These are phyloP conservation scores for Ophthalmolycus amberensis DNA, from an alignment of 2,113 vertebrate genomes.

Conservation along the genomic window DNA sequence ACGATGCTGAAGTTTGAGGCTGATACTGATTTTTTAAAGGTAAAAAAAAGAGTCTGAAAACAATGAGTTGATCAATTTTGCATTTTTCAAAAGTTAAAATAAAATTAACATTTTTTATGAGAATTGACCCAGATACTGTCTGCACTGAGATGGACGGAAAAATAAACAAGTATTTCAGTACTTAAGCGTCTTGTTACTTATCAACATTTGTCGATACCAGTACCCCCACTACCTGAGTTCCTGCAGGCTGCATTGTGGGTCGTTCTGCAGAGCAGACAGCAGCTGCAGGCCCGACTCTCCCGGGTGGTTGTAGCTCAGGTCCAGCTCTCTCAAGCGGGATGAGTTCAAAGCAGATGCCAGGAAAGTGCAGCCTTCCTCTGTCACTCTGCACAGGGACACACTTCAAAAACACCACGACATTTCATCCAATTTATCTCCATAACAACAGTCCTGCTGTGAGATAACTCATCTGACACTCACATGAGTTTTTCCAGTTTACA, in stretches of 20 bases:
- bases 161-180: neutral
- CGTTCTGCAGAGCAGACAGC: constrained; percentile 52
- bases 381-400: constrained; percentile 68
- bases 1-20: too few species aligned
- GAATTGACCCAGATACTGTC: neutral
- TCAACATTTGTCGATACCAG: too few species aligned
- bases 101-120: neutral
- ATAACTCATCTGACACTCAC: constrained; percentile 52
- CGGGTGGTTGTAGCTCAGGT: constrained; percentile 76
- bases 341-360: constrained; percentile 66
- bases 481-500: constrained; percentile 67
- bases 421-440: constrained; percentile 3
- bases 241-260: constrained; percentile 67
- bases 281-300: constrained; percentile 57
- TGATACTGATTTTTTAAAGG: too few species aligned
- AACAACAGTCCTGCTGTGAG: neutral
- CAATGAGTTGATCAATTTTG: neutral
- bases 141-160: neutral
- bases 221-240: constrained; percentile 57
- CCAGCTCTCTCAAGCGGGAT: constrained; percentile 57
- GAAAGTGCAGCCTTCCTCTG: constrained; percentile 67
- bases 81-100: too few species aligned
- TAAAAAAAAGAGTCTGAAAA: too few species aligned
- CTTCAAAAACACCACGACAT: constrained; percentile 40
- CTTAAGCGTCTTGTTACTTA: neutral